Conservation (phyloP, 2,113 vertebrate genomes). For the Gasterosteus nipponicus region DNA sequence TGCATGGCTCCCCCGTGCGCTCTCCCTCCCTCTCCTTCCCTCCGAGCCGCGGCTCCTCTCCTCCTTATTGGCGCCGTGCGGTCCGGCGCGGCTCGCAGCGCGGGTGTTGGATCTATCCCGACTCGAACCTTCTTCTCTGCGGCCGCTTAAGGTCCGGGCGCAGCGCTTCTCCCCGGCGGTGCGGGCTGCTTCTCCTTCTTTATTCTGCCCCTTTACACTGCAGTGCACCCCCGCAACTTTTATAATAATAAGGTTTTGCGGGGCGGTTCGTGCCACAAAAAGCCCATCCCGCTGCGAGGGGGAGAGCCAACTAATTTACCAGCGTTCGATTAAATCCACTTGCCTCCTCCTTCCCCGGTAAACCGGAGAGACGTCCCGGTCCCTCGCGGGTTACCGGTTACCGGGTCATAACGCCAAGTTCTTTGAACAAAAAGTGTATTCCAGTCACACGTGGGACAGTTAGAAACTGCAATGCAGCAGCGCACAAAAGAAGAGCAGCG, state of each 20-base stretch:
- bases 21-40: constrained; percentile 27
- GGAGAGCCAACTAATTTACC: constrained; percentile 46
- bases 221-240: constrained; percentile 40
- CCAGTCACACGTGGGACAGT: constrained; percentile 79
- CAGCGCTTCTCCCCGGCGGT: constrained; percentile 58
- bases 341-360: constrained; percentile 25
- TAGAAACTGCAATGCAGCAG: constrained; percentile 86
- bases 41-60: constrained; percentile 35
- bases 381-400: constrained; percentile 36
- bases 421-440: constrained; percentile 35
- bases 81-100: constrained; percentile 47
- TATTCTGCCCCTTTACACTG: constrained; percentile 13
- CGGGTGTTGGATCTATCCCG: constrained; percentile 67
- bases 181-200: constrained; percentile 12
- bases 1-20: constrained; percentile 72
- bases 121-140: constrained; percentile 40
- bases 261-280: constrained; percentile 35
- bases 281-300: constrained; percentile 56
- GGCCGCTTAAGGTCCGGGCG: constrained; percentile 58
- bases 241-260: constrained; percentile 38
- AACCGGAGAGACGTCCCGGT: constrained; percentile 37
- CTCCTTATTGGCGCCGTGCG: constrained; percentile 42
- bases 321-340: constrained; percentile 65
- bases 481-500: constrained; percentile 65
- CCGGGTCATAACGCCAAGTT: constrained; percentile 54